Evolutionary conservation across 2,113 vertebrate species (phyloP), one percentile per base, ranked within the genome.

Genomic region (Engraulis encrasicolus): DNA sequence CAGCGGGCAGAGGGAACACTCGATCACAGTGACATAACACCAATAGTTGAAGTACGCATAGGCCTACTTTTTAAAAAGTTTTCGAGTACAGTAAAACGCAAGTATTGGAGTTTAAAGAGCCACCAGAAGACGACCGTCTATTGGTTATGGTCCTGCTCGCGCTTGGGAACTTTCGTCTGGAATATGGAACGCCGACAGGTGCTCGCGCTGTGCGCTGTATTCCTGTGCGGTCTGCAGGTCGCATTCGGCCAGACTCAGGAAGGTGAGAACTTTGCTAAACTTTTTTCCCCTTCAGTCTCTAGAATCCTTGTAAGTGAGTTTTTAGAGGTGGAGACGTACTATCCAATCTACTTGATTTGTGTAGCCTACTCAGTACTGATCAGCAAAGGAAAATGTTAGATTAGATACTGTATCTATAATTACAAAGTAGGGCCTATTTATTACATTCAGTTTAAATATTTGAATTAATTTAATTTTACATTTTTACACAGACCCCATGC

Each of bases 181-280:
- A 74, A 27, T 31, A 74, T 74, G 66, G 66, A 74, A 74, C 31
- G 17, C 27, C 77, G 87, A 91, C 23, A 83, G 87, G 84, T 92
- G 80, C 40, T 92, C 50, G 83, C 89, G 6, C 23, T 91, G 50
- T 89, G 85, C 81, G 45, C 91, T 49, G 77, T 85, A 34, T 84
- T 94, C 40, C 82, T 82, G 4, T 90, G 90, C 78, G 82, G 81
- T 77, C 82, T 89, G 1, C 88, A 84, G 27, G 50, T 85, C 31
- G 78, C 86, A 31, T 79, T 80, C 71, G 34, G 86, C 1, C 93
- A 93, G 89, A 89, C 90, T 1, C 92, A 94, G 45, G 92, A 95
- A 93, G 94, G 95, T 95, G 90, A 31, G 87, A 19, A 2, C 17
- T 58, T 19, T n/a, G n/a, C n/a, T n/a, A n/a, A 71, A 50, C 18